These are phyloP conservation scores for Cynopterus sphinx DNA, from an alignment of 2,797 vertebrate genomes.

Conservation along the genomic window DNA sequence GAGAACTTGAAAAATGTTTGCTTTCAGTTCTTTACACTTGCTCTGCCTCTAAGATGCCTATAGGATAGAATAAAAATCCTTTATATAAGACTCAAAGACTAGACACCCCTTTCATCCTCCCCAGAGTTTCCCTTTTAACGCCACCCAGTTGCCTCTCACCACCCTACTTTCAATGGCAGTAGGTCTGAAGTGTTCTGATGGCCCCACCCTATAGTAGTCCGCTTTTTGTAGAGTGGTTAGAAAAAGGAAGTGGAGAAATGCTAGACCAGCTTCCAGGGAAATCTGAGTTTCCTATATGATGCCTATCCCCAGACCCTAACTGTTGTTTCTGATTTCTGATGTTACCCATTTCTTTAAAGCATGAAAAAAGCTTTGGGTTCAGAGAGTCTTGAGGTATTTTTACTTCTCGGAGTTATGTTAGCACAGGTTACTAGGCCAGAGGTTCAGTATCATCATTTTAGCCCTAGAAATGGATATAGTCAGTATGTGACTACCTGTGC, in stretches of 20 bases:
- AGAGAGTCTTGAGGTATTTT: constrained; percentile 12
- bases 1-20: not conserved
- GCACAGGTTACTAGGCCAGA: not conserved
- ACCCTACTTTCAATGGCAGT: not conserved
- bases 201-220: not conserved
- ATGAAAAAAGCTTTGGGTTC: constrained; percentile 29
- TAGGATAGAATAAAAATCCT: not conserved
- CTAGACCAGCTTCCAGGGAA: constrained; percentile 55
- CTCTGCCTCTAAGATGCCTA: not conserved
- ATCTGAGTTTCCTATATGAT: constrained; percentile 58
- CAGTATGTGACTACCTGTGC: not conserved
- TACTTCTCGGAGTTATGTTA: not conserved
- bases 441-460: not conserved
- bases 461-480: not conserved
- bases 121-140: not conserved
- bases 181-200: constrained; percentile 60
- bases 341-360: constrained; percentile 37
- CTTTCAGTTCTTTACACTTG: not conserved
- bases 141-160: not conserved
- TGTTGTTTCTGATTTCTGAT: constrained; percentile 21
- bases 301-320: not conserved
- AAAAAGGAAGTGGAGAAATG: constrained; percentile 59
- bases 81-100: not conserved
- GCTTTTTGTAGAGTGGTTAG: constrained; percentile 50
- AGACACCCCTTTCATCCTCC: not conserved